Conservation (phyloP, 2,797 vertebrate genomes). For the Aplochiton taeniatus region DNA sequence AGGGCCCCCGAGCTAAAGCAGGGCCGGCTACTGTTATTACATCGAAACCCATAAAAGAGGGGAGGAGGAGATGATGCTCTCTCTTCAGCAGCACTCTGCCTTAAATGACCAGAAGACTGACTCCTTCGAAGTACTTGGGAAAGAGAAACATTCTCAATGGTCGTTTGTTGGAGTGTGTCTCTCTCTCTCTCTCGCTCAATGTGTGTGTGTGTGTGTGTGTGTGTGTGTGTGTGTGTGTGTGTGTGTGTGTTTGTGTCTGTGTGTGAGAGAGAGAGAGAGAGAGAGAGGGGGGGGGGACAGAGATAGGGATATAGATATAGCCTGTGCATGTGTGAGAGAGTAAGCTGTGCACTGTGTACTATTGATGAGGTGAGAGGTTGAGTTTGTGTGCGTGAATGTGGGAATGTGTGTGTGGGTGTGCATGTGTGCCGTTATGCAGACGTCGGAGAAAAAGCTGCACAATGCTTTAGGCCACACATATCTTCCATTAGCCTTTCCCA, state of each 20-base stretch:
- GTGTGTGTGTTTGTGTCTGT: no score
- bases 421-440: no score
- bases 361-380: no score
- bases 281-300: no score
- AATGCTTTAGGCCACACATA: background rate
- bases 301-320: no score
- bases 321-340: no score
- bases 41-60: slow-evolving; percentile 35
- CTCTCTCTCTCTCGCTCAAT: background rate
- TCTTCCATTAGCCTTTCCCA: background rate
- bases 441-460: no score
- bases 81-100: slow-evolving; percentile 11
- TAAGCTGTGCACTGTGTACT: no score
- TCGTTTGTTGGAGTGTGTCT: background rate
- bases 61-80: slow-evolving; percentile 35
- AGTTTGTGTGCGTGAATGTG: no score
- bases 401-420: no score
- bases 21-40: slow-evolving; percentile 4
- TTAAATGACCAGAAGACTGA: slow-evolving; percentile 1
- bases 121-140: background rate
- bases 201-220: background rate
- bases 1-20: slow-evolving; percentile 2
- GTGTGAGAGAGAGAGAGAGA: no score
- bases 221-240: background rate
- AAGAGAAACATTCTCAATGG: background rate